These are phyloP conservation scores for Quadriops clusia DNA, from an alignment of 2,888 invertebrate genomes.

Conservation along the genomic window DNA sequence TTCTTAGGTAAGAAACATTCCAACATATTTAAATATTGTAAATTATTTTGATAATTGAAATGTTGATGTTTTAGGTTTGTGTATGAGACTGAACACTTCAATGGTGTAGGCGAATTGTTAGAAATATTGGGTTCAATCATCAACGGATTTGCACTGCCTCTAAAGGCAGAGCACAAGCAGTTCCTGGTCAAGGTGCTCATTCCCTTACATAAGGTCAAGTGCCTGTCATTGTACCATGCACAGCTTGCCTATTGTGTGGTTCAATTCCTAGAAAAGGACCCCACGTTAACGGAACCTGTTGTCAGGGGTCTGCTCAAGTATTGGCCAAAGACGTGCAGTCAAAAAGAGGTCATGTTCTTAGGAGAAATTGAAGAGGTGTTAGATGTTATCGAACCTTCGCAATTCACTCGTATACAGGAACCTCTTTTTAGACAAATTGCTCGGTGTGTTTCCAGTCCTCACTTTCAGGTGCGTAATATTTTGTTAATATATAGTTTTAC, in stretches of 20 bases:
- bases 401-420: constrained; percentile 97
- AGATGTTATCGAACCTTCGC: constrained; percentile 98
- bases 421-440: constrained; percentile 97
- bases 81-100: constrained; percentile 97
- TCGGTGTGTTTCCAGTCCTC: constrained; percentile 98
- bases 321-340: constrained; percentile 98
- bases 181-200: constrained; percentile 90
- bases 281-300: constrained; percentile 88
- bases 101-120: constrained; percentile 91
- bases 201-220: constrained; percentile 93
- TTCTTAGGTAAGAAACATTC: constrained; percentile 61
- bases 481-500: constrained; percentile 2
- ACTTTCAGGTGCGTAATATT: constrained; percentile 75
- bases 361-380: constrained; percentile 99
- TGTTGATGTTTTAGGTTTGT: constrained; percentile 63
- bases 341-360: constrained; percentile 99
- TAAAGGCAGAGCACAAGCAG: constrained; percentile 96
- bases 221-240: constrained; percentile 92
- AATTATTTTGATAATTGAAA: constrained; percentile 2
- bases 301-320: constrained; percentile 89
- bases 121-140: constrained; percentile 98
- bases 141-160: constrained; percentile 94
- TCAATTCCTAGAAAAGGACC: constrained; percentile 96
- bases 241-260: constrained; percentile 98
- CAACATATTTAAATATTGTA: constrained; percentile 1